These are phyloP conservation scores for Ellobium chinense DNA, from an alignment of 2,888 invertebrate genomes.

Conservation along the genomic window DNA sequence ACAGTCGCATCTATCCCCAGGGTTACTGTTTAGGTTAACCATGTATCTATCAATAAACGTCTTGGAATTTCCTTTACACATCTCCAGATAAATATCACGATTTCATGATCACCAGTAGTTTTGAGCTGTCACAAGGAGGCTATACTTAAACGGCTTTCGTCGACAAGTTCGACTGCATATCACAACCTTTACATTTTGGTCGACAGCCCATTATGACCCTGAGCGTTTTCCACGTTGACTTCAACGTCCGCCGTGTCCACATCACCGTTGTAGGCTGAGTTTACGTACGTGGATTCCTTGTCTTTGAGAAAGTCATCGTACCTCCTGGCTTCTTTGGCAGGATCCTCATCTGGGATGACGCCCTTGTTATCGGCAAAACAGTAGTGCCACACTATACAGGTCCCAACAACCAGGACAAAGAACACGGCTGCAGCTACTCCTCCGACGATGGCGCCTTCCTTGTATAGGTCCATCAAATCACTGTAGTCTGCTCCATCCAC, in stretches of 20 bases:
- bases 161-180: too few species aligned
- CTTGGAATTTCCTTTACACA: too few species aligned
- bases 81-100: too few species aligned
- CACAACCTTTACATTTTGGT: not conserved
- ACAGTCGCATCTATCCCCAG: too few species aligned
- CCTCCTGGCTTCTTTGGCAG: too few species aligned
- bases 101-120: too few species aligned
- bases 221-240: not conserved
- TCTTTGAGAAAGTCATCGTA: not conserved
- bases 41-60: too few species aligned
- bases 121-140: too few species aligned
- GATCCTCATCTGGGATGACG: not conserved
- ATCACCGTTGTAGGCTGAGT: not conserved
- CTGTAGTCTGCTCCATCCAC: conserved; percentile 65
- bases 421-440: conserved; percentile 66
- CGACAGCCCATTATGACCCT: not conserved
- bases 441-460: conserved; percentile 64
- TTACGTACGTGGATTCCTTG: not conserved
- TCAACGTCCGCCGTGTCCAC: not conserved
- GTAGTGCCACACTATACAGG: conserved; percentile 61
- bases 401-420: conserved; percentile 55
- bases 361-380: not conserved
- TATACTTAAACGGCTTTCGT: too few species aligned
- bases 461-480: conserved; percentile 59
- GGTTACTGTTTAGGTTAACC: too few species aligned